Base-by-base conservation (phyloP, 2,888 invertebrate species). In the Osmoderma eremita region DNA sequence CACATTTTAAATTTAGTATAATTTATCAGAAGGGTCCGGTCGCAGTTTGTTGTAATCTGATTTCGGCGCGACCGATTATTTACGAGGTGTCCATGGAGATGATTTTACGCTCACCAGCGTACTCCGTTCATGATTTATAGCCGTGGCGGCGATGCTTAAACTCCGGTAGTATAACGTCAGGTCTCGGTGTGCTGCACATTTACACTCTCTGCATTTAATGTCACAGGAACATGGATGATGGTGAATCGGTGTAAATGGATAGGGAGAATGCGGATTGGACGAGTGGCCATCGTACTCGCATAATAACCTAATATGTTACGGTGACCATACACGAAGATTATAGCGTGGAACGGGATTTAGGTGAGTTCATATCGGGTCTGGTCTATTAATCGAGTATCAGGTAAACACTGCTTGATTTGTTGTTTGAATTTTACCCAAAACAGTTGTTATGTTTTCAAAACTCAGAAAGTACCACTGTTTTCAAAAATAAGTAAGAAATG, bases 81-180 rank as follows among this genome's bases (percentile, higher is more conserved):
- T 70, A 70, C 68, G 67, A 58, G 68, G 70, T 70, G 68, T 69
- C 70, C 68, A 70, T 68, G 70, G 67, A 68, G 68, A 70, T 68
- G 68, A 70, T 70, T 68, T 68, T 68, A 68, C 68, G 68, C 64
- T 68, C 68, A 58, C 68, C 61, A 53, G 64, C 45, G 58, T 61
- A 48, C 45, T 18, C 45, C 58, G 45, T 65, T 61, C 50, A 61
- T 68, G 68, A 68, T 68, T 68, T 68, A 68, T 62, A 65, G 53
- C 18, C 30, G 30, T 45, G 30, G 41, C 48, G 30, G 48, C 30
- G 45, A 61, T 45, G 58, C 58, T 61, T 61, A 61, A 61, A 61
- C 58, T 61, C 58, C 58, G 58, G 48, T 42, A 61, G 58, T 61
- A 38, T 48, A 64, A 51, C 50, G 50, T 50, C 68, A 58, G 51